These are phyloP conservation scores for Copidosoma aretas DNA, from an alignment of 2,888 invertebrate genomes.

Conservation along the genomic window DNA sequence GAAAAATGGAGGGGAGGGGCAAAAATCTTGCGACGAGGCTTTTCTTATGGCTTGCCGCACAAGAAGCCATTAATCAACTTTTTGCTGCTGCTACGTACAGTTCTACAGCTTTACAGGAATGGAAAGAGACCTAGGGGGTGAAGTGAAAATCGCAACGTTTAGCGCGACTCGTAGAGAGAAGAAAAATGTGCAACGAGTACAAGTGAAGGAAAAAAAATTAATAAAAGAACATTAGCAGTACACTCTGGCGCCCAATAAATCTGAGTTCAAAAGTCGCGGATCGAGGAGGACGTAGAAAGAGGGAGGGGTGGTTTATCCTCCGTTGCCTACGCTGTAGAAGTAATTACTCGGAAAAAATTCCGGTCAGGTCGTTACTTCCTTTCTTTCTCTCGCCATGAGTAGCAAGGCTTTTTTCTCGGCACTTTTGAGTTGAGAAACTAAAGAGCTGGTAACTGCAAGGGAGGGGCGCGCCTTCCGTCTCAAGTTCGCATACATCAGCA, in stretches of 20 bases:
- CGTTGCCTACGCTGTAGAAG: conserved; percentile 44
- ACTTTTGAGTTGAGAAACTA: neutral
- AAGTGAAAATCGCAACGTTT: too few relatives aligned
- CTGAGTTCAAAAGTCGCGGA: conserved; percentile 10
- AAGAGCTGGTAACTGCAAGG: conserved; percentile 9
- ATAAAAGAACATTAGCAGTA: neutral
- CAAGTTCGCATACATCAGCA: conserved; percentile 49
- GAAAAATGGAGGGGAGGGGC: too few relatives aligned
- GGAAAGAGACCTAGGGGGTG: neutral
- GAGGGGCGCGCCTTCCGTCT: conserved; percentile 6
- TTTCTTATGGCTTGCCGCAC: too few relatives aligned
- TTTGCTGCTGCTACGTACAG: neutral
- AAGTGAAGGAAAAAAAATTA: neutral
- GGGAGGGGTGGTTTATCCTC: conserved; percentile 50
- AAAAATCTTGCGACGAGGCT: too few relatives aligned
- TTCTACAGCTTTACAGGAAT: neutral
- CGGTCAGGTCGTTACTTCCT: conserved; percentile 48
- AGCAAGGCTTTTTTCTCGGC: too few relatives aligned
- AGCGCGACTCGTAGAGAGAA: conserved; percentile 16
- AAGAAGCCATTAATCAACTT: neutral
- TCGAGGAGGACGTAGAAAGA: neutral
- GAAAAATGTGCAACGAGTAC: conserved; percentile 11
- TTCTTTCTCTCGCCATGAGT: neutral
- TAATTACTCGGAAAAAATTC: conserved; percentile 59
- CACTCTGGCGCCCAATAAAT: conserved; percentile 13